Percentiles rank a stretch among this genome's conserved stretches.
Conservation (phyloP, 2,113 vertebrate genomes). For the Leptobrachium leishanense region DNA sequence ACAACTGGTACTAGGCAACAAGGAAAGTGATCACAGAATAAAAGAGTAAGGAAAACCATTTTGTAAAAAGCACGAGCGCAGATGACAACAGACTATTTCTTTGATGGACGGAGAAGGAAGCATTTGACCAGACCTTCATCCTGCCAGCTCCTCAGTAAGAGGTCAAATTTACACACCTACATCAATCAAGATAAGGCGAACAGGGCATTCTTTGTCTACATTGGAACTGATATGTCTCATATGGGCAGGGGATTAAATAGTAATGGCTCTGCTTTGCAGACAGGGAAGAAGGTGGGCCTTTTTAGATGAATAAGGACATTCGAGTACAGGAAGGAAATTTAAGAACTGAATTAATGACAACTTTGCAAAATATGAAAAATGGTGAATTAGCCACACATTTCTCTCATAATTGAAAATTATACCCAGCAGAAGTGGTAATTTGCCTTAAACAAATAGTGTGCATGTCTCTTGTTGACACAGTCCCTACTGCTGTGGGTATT, state of each 20-base stretch:
- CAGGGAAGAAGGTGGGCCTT: slow-evolving; percentile 4
- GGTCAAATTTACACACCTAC: slow-evolving; percentile 58
- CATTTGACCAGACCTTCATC: slow-evolving; percentile 64
- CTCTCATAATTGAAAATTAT: neutral
- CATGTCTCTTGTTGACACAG: too few relatives aligned
- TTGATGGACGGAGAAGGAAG: slow-evolving; percentile 70
- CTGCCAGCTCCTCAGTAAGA: slow-evolving; percentile 56
- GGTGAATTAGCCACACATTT: neutral
- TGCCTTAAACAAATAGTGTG: too few relatives aligned
- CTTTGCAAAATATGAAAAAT: slow-evolving; percentile 15
- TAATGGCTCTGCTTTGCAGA: slow-evolving; percentile 3
- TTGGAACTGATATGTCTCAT: slow-evolving; percentile 25
- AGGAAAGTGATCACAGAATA: slow-evolving; percentile 28
- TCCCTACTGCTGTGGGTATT: too few relatives aligned
- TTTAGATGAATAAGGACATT: neutral
- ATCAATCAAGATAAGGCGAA: slow-evolving; percentile 63
- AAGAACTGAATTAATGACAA: slow-evolving; percentile 25
- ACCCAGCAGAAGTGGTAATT: neutral
- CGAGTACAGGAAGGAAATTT: slow-evolving; percentile 21
- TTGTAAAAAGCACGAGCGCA: slow-evolving; percentile 48
- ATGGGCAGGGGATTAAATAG: slow-evolving; percentile 22
- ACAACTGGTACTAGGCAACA: neutral
- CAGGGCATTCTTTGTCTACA: slow-evolving; percentile 31
- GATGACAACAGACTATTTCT: slow-evolving; percentile 52
- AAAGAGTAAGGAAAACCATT: slow-evolving; percentile 46